Evolutionary conservation across 2,797 vertebrate genomes (phyloP), one percentile per base, ranked within the genome.

Genomic region (Hozukius guyotensis): DNA sequence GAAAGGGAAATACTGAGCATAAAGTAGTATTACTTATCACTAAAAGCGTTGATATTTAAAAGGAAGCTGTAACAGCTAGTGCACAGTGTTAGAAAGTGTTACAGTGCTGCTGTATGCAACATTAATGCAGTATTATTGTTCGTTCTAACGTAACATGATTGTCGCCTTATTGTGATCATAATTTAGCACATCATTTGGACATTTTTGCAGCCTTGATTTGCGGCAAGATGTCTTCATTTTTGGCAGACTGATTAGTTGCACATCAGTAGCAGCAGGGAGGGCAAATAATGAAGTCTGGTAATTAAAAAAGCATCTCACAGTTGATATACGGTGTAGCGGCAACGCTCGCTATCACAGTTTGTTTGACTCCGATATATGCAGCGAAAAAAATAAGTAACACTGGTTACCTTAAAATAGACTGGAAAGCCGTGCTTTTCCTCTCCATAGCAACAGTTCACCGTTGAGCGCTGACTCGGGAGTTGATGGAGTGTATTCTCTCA

Each of bases 361-460:
- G 76, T 79, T 81, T 90, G 78, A 84, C 72, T 91, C 85, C 91
- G 78, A 93, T 88, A 61, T 77, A 85, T 87, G 81, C 85, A 56
- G 70, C 32, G 63, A 72, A 71, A 64, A 77, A 4, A 68, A 68
- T 3, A 87, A 78, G 75, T 71, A 85, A 84, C 83, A 84, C 67
- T 38, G 71, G 75, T 87, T 83, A 32, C 83, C 90, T 85, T 88
- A 87, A 93, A 94, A 94, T 93, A 93, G 93, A 85, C 85, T 76
- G 72, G 82, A 90, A 87, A 87, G 78, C 87, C 64, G 64, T 85
- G 80, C 71, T 90, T 90, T 89, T 83, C 86, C 82, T 93, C 91
- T 88, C 93, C 93, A 93, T 94, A 92, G 92, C 92, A 93, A 93
- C 92, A 88, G 90, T 75, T 86, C 66, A 56, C 64, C 68, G 70